A percentile compares a stretch with the other conserved stretches of the same genome.
These are phyloP conservation scores for Gambelia wislizenii DNA, from an alignment of 2,797 vertebrate genomes.

Conservation along the genomic window DNA sequence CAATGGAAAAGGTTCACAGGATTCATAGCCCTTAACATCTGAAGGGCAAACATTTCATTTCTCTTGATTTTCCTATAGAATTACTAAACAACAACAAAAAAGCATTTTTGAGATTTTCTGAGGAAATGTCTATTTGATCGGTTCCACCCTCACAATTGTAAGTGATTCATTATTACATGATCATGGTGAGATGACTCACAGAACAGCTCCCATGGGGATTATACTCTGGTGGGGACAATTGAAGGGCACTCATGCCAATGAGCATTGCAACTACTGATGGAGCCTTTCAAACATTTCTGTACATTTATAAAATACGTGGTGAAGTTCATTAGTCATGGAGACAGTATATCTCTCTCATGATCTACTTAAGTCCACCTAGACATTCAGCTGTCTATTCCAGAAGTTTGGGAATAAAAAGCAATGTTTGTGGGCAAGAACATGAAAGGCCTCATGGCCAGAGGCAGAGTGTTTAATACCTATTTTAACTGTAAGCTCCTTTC, in stretches of 20 bases:
- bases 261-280: not conserved
- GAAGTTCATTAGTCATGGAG: constrained; percentile 7
- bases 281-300: not conserved
- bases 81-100: too few species aligned
- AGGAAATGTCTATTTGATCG: not conserved
- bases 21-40: too few species aligned
- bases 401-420: constrained; percentile 37
- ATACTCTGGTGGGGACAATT: not conserved
- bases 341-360: constrained; percentile 24
- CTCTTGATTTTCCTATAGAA: too few species aligned
- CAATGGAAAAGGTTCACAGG: too few species aligned
- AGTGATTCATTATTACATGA: not conserved
- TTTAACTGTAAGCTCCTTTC: constrained; percentile 53
- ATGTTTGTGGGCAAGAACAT: not conserved
- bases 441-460: constrained; percentile 43
- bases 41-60: too few species aligned
- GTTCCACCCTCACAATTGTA: not conserved
- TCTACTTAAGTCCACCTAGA: constrained; percentile 46
- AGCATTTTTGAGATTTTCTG: too few species aligned
- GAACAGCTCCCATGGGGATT: not conserved
- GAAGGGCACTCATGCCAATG: not conserved
- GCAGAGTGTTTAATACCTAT: constrained; percentile 40
- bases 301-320: not conserved
- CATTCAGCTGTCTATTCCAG: not conserved
- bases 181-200: not conserved